phyloP scores from a whole-genome alignment of 2,113 vertebrate species.

The Craseonycteris thonglongyai region DNA sequence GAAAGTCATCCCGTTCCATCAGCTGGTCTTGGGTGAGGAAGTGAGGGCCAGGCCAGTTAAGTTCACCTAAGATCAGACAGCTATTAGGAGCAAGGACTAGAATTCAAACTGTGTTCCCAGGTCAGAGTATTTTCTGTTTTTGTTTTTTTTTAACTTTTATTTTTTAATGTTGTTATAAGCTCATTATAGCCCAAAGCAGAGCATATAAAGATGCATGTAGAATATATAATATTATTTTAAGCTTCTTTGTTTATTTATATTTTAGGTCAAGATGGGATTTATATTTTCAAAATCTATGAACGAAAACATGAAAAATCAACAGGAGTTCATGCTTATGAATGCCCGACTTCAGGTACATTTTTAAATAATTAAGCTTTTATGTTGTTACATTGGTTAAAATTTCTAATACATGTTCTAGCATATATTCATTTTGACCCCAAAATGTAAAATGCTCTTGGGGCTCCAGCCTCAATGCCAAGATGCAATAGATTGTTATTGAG shows the following conservation, averaged over 20 bases:
- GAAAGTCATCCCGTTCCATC: background rate
- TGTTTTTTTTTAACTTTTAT: background rate
- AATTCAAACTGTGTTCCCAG: background rate
- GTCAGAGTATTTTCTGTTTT: background rate
- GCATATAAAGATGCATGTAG: background rate
- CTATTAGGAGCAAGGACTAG: background rate
- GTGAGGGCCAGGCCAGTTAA: background rate
- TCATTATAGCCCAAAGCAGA: background rate
- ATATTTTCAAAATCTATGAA: conserved; percentile 85
- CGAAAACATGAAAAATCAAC: conserved; percentile 84
- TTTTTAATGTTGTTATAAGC: background rate
- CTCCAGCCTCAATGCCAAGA: background rate
- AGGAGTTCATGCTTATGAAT: conserved; percentile 87
- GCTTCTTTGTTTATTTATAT: background rate
- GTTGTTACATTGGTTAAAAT: background rate
- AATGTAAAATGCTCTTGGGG: background rate
- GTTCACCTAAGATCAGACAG: background rate
- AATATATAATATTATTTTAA: background rate
- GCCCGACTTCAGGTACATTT: conserved; percentile 83
- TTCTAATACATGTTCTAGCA: background rate
- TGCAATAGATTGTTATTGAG: background rate
- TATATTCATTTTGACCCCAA: background rate
- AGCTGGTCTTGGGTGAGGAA: background rate
- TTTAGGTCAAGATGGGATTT: conserved; percentile 81
- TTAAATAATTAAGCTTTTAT: conserved; percentile 21